Evolutionary conservation across 2,113 vertebrate species (phyloP).

Genomic region (Chamaea fasciata): DNA sequence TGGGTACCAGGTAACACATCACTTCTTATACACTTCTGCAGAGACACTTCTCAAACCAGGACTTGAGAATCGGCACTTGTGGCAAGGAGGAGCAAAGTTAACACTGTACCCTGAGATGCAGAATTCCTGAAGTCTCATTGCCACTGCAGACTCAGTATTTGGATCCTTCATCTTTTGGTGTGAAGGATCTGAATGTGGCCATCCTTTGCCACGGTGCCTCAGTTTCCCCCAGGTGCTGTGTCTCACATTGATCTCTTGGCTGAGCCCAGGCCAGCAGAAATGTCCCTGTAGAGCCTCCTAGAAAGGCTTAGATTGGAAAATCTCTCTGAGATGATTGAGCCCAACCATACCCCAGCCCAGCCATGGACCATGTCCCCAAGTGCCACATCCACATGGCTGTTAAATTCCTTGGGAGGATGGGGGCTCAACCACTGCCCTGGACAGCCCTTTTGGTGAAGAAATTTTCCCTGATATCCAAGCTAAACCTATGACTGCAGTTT

Average conservation of each 20-base stretch:
- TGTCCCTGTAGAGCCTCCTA: background rate
- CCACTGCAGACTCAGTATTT: background rate
- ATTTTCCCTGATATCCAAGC: background rate
- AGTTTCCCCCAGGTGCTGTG: background rate
- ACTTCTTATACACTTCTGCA: background rate
- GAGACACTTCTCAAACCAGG: background rate
- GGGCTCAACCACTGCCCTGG: background rate
- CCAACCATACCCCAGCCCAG: background rate
- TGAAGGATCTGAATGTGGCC: background rate
- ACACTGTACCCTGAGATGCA: accelerated
- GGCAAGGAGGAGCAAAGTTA: background rate
- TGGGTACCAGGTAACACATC: background rate
- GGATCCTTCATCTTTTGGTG: background rate
- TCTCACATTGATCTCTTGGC: accelerated
- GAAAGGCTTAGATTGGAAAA: background rate
- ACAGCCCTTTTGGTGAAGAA: background rate
- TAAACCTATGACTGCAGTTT: background rate
- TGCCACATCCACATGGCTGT: background rate
- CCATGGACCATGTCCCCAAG: background rate
- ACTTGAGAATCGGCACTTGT: background rate
- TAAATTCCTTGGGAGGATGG: background rate
- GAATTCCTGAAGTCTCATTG: background rate
- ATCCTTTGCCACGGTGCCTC: background rate
- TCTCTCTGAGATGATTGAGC: background rate
- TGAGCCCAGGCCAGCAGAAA: background rate